A percentile compares a stretch with the other conserved stretches of the same genome.
These are phyloP conservation scores for Hemiprocne comata DNA, from an alignment of 2,113 vertebrate species.

Conservation along the genomic window DNA sequence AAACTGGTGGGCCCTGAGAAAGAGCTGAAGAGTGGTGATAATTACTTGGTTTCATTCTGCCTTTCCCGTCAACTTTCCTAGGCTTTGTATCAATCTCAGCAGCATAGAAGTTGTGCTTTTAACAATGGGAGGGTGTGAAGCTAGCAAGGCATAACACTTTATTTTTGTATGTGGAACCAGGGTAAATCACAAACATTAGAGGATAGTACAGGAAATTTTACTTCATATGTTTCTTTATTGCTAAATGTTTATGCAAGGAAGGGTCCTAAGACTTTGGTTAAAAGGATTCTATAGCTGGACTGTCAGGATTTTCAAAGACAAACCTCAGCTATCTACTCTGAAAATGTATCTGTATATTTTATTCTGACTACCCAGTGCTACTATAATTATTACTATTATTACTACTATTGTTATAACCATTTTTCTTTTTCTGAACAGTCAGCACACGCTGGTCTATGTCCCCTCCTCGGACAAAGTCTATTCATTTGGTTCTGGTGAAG, in stretches of 20 bases:
- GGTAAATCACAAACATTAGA: neutral
- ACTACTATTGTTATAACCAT: neutral
- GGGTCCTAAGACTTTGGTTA: neutral
- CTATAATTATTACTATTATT: neutral
- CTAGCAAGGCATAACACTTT: neutral
- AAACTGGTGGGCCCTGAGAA: neutral
- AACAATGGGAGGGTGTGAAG: neutral
- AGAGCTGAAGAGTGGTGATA: neutral
- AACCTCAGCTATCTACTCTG: neutral
- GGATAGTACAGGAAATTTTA: neutral
- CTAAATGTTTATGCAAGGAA: neutral
- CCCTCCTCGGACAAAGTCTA: conserved; percentile 68
- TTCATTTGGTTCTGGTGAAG: conserved; percentile 70
- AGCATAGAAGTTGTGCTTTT: neutral
- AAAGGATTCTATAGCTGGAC: neutral
- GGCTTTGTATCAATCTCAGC: neutral
- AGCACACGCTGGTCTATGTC: conserved; percentile 72
- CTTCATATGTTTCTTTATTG: neutral
- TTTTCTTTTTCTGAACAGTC: conserved; percentile 61
- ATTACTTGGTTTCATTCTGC: neutral
- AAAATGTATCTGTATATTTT: neutral
- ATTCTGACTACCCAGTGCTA: neutral
- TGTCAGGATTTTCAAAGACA: neutral
- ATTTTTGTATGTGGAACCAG: neutral
- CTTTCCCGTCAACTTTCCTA: neutral